Conservation (phyloP, 2,113 vertebrate genomes). For the Pterocles gutturalis region DNA sequence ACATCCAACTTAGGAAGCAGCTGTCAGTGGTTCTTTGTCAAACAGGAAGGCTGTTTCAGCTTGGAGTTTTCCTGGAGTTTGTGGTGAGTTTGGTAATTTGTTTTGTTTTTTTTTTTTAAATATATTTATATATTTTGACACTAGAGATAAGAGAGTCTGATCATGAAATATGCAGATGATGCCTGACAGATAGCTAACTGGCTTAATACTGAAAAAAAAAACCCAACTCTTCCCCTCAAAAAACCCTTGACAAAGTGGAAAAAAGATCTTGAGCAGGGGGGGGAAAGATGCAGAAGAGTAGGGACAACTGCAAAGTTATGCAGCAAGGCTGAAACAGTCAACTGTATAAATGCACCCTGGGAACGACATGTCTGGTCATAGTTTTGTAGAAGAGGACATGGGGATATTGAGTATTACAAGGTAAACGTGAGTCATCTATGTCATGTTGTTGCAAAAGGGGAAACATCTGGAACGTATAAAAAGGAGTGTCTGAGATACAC, state of each 20-base stretch:
- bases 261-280: accelerated
- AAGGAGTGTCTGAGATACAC: neutral
- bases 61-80: neutral
- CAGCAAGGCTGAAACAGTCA: neutral
- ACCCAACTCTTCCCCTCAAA: accelerated
- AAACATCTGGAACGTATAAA: neutral
- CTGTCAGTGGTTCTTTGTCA: neutral
- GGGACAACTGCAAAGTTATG: neutral
- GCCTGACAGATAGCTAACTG: neutral
- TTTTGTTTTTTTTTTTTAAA: neutral
- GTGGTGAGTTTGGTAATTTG: neutral
- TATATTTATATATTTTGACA: neutral
- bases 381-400: neutral
- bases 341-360: neutral
- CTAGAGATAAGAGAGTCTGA: neutral
- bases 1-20: neutral
- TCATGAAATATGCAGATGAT: neutral
- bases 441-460: neutral
- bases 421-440: neutral
- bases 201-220: neutral
- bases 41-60: neutral
- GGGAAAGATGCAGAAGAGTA: neutral
- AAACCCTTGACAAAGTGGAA: neutral
- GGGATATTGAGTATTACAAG: neutral
- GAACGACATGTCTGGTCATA: neutral